A percentile compares a stretch with the other conserved stretches of the same genome.
Conservation (phyloP, 2,888 invertebrate species). For the Scaptomyza polygonia region DNA sequence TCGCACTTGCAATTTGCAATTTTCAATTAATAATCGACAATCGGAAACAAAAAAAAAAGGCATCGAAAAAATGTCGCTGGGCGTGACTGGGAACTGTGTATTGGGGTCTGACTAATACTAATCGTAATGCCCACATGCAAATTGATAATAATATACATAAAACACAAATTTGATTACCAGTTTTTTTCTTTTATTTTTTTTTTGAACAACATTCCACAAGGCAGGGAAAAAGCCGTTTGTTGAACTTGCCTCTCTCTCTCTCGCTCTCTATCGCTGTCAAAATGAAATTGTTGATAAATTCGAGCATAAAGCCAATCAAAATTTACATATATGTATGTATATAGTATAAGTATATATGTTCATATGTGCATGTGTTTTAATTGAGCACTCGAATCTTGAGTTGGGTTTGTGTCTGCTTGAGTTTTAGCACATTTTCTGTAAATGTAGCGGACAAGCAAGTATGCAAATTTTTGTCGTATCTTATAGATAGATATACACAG, state of each 20-base stretch:
- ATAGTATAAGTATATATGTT: no score
- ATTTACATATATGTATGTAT: conserved; percentile 5
- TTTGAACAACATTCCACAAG: conserved; percentile 58
- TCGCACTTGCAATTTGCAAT: conserved; percentile 74
- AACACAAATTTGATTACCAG: conserved; percentile 56
- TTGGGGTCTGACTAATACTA: conserved; percentile 57
- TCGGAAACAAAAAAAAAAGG: conserved; percentile 15
- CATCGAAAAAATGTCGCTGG: conserved; percentile 24
- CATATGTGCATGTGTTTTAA: conserved; percentile 56
- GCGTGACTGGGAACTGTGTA: conserved; percentile 52
- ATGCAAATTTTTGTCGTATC: conserved; percentile 62
- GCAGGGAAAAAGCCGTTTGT: conserved; percentile 55
- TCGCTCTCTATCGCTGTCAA: conserved; percentile 17
- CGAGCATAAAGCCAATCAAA: conserved; percentile 34
- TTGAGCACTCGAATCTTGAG: conserved; percentile 61
- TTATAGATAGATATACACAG: conserved; percentile 34
- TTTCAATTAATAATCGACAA: conserved; percentile 43
- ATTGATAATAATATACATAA: conserved; percentile 62
- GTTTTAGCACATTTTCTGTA: conserved; percentile 66
- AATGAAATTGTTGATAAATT: conserved; percentile 59
- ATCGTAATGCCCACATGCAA: conserved; percentile 54
- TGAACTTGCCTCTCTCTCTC: conserved; percentile 56
- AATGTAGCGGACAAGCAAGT: conserved; percentile 49
- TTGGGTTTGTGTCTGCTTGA: conserved; percentile 40
- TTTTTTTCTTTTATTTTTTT: conserved; percentile 29